phyloP scores from a whole-genome alignment of 2,888 invertebrate species.

The Romanomermis culicivorax region DNA sequence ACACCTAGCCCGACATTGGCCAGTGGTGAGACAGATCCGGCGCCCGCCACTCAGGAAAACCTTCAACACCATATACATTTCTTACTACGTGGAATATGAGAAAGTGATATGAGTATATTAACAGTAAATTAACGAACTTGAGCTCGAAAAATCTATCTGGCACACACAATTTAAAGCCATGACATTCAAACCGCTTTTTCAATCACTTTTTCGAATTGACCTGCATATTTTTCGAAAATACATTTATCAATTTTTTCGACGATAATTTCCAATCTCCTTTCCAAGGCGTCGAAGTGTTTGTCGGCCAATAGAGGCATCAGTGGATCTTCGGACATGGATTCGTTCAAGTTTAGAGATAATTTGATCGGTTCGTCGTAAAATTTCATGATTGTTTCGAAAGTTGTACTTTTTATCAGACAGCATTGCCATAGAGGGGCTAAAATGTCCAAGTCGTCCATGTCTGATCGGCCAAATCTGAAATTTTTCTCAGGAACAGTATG shows the following conservation, averaged over 20 bases:
- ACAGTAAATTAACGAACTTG: too few relatives aligned
- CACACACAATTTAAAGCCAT: background rate
- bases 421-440: constrained; percentile 84
- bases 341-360: constrained; percentile 52
- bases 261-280: constrained; percentile 58
- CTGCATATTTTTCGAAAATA: constrained; percentile 27
- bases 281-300: constrained; percentile 67
- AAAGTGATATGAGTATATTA: too few relatives aligned
- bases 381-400: constrained; percentile 49
- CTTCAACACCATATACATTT: too few relatives aligned
- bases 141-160: too few relatives aligned
- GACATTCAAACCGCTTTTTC: background rate
- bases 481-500: too few relatives aligned
- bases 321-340: constrained; percentile 58
- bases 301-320: constrained; percentile 72
- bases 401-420: constrained; percentile 68
- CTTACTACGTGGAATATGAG: too few relatives aligned
- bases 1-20: too few relatives aligned
- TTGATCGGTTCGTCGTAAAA: constrained; percentile 30
- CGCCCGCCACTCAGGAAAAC: too few relatives aligned
- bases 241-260: constrained; percentile 63
- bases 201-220: background rate
- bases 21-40: too few relatives aligned
- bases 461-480: constrained; percentile 59
- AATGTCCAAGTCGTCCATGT: constrained; percentile 78